Conservation (phyloP, 2,113 vertebrate species). For the Cyprinus carpio region DNA sequence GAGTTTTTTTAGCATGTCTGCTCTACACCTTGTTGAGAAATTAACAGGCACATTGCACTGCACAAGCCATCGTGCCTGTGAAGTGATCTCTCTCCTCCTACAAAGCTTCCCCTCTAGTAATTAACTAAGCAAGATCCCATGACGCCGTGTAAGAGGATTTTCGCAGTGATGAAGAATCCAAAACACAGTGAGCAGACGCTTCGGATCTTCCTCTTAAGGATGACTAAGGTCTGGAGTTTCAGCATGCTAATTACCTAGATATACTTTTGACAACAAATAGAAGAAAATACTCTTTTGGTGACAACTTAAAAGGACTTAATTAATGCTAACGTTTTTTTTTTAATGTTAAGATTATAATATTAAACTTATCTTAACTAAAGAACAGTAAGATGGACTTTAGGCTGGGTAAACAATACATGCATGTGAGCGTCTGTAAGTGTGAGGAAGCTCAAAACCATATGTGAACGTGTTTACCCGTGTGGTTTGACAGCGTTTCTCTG, state of each 20-base stretch:
- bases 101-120: constrained; percentile 8
- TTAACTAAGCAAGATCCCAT: constrained; percentile 2
- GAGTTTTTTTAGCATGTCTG: background rate
- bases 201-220: background rate
- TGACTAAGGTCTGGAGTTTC: background rate
- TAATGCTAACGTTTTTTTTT: background rate
- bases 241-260: background rate
- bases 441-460: background rate
- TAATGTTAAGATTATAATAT: background rate
- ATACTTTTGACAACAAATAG: background rate
- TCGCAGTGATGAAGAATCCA: background rate
- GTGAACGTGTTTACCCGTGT: background rate
- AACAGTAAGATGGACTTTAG: background rate
- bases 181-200: background rate
- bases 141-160: constrained; percentile 15
- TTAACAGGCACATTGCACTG: constrained; percentile 11
- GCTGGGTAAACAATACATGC: background rate
- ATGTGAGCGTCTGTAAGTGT: background rate
- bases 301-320: background rate
- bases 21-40: constrained; percentile 14
- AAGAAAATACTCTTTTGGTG: background rate
- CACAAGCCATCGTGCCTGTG: background rate
- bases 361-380: background rate
- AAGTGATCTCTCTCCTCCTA: background rate
- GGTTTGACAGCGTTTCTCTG: background rate